Evolutionary conservation across 2,797 vertebrate genomes (phyloP).

Genomic region (Loris lydekkerianus): DNA sequence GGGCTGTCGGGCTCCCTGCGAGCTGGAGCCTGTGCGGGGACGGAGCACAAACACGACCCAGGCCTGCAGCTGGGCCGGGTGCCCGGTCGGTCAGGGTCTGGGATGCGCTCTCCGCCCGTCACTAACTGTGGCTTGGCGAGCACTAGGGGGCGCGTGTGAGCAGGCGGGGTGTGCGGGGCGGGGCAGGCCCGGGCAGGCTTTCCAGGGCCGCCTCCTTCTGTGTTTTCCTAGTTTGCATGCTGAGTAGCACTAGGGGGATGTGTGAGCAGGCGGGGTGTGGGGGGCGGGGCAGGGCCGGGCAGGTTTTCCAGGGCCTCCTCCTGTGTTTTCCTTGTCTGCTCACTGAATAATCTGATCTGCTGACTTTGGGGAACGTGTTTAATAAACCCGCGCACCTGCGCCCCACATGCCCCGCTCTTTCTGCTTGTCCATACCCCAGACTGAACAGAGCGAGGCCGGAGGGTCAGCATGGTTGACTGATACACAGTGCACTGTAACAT

Average conservation of each 20-base stretch:
- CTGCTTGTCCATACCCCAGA: neutral
- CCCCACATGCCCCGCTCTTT: accelerated
- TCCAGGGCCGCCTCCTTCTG: too few species aligned
- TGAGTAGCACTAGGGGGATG: too few species aligned
- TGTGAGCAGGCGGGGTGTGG: too few species aligned
- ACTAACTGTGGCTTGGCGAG: neutral
- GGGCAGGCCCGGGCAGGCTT: too few species aligned
- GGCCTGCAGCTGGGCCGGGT: neutral
- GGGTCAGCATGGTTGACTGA: accelerated
- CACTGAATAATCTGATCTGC: neutral
- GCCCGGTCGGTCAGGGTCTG: accelerated
- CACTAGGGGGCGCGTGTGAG: neutral
- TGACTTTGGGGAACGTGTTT: too few species aligned
- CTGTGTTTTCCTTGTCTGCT: too few species aligned
- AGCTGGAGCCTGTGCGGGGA: accelerated
- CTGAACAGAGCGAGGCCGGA: neutral
- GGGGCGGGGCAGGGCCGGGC: too few species aligned
- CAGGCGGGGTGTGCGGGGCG: too few species aligned
- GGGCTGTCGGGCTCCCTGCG: accelerated
- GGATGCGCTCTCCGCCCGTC: neutral
- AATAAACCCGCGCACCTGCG: accelerated
- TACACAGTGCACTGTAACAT: accelerated
- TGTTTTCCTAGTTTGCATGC: too few species aligned
- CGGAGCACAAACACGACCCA: accelerated
- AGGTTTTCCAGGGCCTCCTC: too few species aligned